Base-by-base conservation (phyloP, 2,888 invertebrate species). In the Trimorus sp. region DNA sequence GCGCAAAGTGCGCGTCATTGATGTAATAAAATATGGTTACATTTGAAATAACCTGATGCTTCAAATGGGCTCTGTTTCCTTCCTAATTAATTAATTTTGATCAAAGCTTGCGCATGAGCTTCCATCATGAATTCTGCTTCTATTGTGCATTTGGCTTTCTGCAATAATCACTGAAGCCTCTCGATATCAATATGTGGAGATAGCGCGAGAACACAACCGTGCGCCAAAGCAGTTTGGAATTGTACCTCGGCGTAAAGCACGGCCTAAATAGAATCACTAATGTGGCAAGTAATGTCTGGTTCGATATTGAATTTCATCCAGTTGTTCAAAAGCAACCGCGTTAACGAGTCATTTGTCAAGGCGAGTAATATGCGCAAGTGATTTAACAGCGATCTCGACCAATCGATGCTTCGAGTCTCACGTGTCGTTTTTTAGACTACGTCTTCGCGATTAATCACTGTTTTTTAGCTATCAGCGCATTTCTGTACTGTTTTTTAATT, bases 111-210 rank as follows among this genome's bases (percentile, higher is more conserved):
- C 26, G 62, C 78, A 79, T 79, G 75, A 82, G 82, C 82, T 76
- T 74, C 73, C 69, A 79, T 79, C 79, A 68, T 76, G 79, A 79
- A 82, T 82, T 76, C 74, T 63, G 82, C 68, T 82, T 79, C 82
- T 76, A 82, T 82, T 82, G 82, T 82, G 71, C 79, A 79, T 83
- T 84, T 82, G 66, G 84, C 80, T 84, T 80, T 81, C 74, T 81
- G 83, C 78, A 80, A 79, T 77, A 83, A 83, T 83, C 83, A 79
- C 65, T 74, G 76, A 73, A 79, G 74, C 84, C 82, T 82, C 81
- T 82, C 79, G 77, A 82, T 82, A 81, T 84, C 84, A 79, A 79
- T 83, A 79, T 76, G 77, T 79, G 79, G 76, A 79, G 83, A 76
- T 79, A 73, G 70, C 75, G 71, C 70, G 74, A 75, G 80, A 78